Evolutionary conservation across 2,888 invertebrate species (phyloP), one percentile per base, ranked within the genome.

Genomic region (Tineola bisselliella): DNA sequence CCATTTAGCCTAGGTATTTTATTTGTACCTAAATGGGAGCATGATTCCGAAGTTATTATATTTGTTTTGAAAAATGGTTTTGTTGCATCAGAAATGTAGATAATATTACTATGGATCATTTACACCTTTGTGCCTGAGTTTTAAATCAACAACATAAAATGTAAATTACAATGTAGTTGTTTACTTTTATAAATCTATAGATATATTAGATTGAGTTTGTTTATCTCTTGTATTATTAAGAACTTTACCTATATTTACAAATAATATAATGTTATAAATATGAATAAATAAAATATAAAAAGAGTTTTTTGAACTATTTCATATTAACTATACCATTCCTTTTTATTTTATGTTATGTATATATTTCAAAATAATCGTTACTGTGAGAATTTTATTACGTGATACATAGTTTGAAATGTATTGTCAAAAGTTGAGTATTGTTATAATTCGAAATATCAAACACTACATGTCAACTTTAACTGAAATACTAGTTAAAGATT

Each of bases 191-290:
- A 69, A 77, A 72, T 63, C 63, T 66, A 62, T 70, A 79, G 77
- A 67, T 79, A 76, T 77, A 77, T 74, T 78, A 81, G 76, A 79
- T 75, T 75, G 78, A 79, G 84, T 81, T 81, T 79, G 81, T 80
- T 81, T 79, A 81, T 79, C 79, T 79, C 78, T 76, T 79, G 79
- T 64, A 61, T 64, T 61, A 77, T 70, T 84, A 84, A 81, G 80
- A 86, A 84, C 81, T 81, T 79, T 84, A 25, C 25, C 25, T 25
- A 83, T 87, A 87, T 87, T 87, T 87, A 87, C 86, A 87, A 73
- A 86, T 86, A 87, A 87, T 86, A 87, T 84, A 86, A 87, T 87
- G 87, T 87, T 88, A 87, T 75, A 80, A 79, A 82, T 82, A 86
- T 80, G 84, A 87, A 65, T 64, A 17, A 61, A 87, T 77, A 82